phyloP scores from a whole-genome alignment of 1,140 invertebrate species.

The Drosophila tropicalis region DNA sequence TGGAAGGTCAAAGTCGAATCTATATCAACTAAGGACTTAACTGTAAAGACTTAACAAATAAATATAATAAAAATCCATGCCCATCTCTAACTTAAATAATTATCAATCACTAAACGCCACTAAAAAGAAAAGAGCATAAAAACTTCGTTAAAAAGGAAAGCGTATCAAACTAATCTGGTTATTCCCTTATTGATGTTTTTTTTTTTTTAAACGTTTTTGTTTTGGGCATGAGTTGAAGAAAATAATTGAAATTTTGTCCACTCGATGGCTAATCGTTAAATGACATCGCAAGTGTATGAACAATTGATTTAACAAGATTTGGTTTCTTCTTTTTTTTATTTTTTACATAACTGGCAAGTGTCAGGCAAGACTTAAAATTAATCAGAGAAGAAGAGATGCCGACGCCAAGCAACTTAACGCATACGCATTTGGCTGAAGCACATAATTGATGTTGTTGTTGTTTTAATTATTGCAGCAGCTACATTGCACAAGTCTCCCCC shows the following conservation, averaged over 20 bases:
- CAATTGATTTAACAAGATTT: constrained; percentile 26
- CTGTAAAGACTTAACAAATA: no score
- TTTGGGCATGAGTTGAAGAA: not conserved
- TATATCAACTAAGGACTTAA: no score
- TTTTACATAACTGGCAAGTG: constrained; percentile 72
- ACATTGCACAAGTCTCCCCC: constrained; percentile 60
- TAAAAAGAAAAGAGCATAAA: not conserved
- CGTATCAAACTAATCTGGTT: not conserved
- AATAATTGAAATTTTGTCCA: constrained; percentile 9
- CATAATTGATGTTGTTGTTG: constrained; percentile 59
- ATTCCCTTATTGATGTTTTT: not conserved
- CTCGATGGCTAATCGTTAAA: constrained; percentile 14
- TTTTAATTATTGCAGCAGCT: constrained; percentile 67
- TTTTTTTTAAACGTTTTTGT: constrained; percentile 6
- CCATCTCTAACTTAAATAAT: no score
- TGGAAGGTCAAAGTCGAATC: no score
- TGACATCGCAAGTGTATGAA: constrained; percentile 30
- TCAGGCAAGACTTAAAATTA: constrained; percentile 61
- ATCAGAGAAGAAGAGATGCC: constrained; percentile 30
- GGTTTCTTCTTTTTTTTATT: constrained; percentile 4
- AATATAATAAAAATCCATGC: no score
- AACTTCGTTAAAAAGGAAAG: not conserved
- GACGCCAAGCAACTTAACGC: constrained; percentile 31
- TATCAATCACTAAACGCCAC: no score
- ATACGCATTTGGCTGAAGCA: constrained; percentile 64